These are phyloP conservation scores for Notothenia coriiceps DNA, from an alignment of 2,113 vertebrate genomes.

Conservation along the genomic window DNA sequence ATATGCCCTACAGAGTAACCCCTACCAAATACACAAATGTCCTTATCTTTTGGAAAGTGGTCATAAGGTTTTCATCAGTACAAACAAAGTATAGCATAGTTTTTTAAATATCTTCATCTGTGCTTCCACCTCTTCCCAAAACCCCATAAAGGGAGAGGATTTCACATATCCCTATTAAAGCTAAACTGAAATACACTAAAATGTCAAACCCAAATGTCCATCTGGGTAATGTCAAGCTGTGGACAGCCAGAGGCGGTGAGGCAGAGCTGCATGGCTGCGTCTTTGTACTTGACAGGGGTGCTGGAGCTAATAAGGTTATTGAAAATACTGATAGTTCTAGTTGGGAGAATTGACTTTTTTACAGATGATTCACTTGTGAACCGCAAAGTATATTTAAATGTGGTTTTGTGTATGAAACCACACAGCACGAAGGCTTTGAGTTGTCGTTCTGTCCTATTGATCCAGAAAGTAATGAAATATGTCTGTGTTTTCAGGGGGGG, in stretches of 20 bases:
- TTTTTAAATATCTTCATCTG: neutral
- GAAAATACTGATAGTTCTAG: slow-evolving; percentile 27
- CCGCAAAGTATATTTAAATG: slow-evolving; percentile 7
- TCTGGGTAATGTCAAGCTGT: slow-evolving; percentile 46
- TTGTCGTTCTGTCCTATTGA: slow-evolving; percentile 15
- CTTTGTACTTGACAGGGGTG: slow-evolving; percentile 62
- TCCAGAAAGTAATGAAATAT: slow-evolving; percentile 6
- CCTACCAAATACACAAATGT: slow-evolving; percentile 8
- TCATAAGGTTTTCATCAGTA: neutral
- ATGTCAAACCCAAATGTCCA: slow-evolving; percentile 71
- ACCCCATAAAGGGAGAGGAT: slow-evolving; percentile 6
- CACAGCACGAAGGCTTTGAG: neutral
- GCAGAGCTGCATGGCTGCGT: slow-evolving; percentile 28
- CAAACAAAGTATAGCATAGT: neutral
- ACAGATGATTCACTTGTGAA: slow-evolving; percentile 5
- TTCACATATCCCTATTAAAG: slow-evolving; percentile 48
- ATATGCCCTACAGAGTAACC: neutral
- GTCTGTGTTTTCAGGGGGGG: slow-evolving; percentile 81
- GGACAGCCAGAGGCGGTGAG: slow-evolving; percentile 29
- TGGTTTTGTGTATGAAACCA: neutral
- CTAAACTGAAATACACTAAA: slow-evolving; percentile 50
- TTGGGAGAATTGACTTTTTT: slow-evolving; percentile 4
- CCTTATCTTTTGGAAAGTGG: neutral
- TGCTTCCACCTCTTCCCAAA: slow-evolving; percentile 21
- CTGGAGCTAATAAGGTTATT: slow-evolving; percentile 58